phyloP scores from a whole-genome alignment of 37 sponge, comb jelly and placozoan genomes.

The Haliclona indistincta region DNA sequence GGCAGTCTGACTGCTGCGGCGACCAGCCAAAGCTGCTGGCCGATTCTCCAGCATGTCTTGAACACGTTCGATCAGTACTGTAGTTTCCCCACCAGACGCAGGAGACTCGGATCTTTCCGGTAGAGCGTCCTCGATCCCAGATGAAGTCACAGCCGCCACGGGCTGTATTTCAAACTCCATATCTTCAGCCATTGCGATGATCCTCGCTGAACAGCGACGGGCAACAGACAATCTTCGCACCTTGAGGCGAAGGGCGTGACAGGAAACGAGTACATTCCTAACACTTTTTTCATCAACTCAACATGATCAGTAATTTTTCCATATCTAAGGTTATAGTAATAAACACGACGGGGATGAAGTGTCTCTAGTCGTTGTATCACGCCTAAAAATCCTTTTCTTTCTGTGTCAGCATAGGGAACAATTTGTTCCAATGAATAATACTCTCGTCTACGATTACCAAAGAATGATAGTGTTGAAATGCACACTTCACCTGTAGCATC shows the following conservation, averaged over 20 bases:
- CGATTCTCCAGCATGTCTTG: slow-evolving; percentile 11
- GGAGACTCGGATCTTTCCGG: too few relatives aligned
- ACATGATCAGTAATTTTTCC: slow-evolving; percentile 33
- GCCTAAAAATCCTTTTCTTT: slow-evolving; percentile 9
- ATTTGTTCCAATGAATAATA: not conserved
- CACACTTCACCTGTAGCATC: not conserved
- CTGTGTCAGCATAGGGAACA: slow-evolving; percentile 36
- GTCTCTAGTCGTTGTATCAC: slow-evolving; percentile 25
- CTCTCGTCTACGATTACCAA: slow-evolving; percentile 51
- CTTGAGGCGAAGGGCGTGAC: too few relatives aligned
- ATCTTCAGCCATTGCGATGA: too few relatives aligned
- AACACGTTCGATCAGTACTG: too few relatives aligned
- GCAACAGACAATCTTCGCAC: too few relatives aligned
- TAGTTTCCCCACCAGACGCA: too few relatives aligned
- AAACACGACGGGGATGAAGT: not conserved
- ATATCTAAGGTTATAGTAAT: slow-evolving; percentile 46
- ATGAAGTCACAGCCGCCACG: too few relatives aligned
- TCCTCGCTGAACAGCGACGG: too few relatives aligned
- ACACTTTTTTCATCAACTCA: slow-evolving; percentile 9
- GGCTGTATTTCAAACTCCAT: too few relatives aligned
- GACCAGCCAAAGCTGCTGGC: not conserved
- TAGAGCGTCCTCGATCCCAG: too few relatives aligned
- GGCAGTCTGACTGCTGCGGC: too few relatives aligned
- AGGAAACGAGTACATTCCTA: too few relatives aligned
- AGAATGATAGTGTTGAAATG: slow-evolving; percentile 71